Evolutionary conservation across 53 echinoderm and acorn worm genomes (phyloP).

Genomic region (Holothuria leucospilota): DNA sequence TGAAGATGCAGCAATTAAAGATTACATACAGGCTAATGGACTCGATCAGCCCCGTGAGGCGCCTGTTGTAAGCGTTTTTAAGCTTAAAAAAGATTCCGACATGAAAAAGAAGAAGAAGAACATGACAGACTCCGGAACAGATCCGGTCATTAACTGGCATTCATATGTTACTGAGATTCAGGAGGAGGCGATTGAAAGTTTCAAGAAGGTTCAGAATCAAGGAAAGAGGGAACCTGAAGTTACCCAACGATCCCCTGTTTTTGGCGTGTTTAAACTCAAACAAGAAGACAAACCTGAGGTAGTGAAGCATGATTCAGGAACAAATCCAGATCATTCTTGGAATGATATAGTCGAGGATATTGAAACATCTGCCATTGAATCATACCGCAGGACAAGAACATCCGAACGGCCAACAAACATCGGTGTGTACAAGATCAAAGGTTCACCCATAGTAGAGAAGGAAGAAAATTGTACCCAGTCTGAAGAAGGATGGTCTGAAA

Average conservation of each 20-base stretch:
- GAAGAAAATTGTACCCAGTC: conserved; percentile 75
- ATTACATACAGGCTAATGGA: conserved; percentile 34
- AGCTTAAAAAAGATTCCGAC: conserved; percentile 57
- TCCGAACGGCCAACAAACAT: conserved; percentile 41
- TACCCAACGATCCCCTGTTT: conserved; percentile 36
- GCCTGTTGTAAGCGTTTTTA: conserved; percentile 60
- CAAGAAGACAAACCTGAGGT: conserved; percentile 33
- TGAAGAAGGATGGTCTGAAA: conserved; percentile 69
- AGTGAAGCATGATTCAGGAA: conserved; percentile 43
- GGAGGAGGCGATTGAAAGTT: conserved; percentile 32
- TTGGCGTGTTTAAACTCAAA: conserved; percentile 60
- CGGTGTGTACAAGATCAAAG: conserved; percentile 56
- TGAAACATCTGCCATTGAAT: conserved; percentile 55
- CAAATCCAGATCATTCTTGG: conserved; percentile 59
- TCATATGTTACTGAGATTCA: conserved; percentile 14
- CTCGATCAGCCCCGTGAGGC: conserved; percentile 45
- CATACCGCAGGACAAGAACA: conserved; percentile 24
- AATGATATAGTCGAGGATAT: conserved; percentile 51
- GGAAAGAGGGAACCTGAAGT: conserved; percentile 11
- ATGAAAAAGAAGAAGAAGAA: background rate
- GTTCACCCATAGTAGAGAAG: background rate
- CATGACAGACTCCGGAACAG: background rate
- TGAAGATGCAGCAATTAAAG: conserved; percentile 54
- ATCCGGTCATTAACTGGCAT: conserved; percentile 18
- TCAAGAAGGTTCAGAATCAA: background rate